These are phyloP conservation scores for Cardiocondyla obscurior DNA, from an alignment of 1,140 invertebrate genomes.

Conservation along the genomic window DNA sequence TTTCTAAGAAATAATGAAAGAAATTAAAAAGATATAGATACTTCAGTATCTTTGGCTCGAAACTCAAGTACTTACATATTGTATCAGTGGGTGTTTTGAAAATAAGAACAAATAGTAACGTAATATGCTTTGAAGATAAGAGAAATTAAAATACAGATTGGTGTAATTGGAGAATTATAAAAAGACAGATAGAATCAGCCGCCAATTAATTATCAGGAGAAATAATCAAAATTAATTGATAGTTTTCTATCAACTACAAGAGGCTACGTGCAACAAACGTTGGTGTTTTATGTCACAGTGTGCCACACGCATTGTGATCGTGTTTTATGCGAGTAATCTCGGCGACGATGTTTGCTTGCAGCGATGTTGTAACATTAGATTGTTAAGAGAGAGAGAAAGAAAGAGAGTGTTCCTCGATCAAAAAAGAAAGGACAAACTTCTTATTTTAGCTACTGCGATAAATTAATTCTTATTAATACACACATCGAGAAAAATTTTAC, in stretches of 20 bases:
- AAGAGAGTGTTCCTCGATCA: background rate
- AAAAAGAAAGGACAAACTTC: background rate
- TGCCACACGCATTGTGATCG: background rate
- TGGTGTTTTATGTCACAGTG: background rate
- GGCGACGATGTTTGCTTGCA: background rate
- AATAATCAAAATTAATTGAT: slow-evolving; percentile 43
- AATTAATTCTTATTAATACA: slow-evolving; percentile 4
- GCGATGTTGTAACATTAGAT: background rate
- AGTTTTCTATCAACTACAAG: slow-evolving; percentile 12
- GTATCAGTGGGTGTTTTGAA: background rate
- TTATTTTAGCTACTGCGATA: slow-evolving; percentile 22
- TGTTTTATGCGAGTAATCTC: slow-evolving; percentile 8
- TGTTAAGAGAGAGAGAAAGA: too few species aligned
- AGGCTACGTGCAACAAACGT: slow-evolving; percentile 17
- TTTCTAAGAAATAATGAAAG: background rate
- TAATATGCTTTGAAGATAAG: background rate
- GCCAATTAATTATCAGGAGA: background rate
- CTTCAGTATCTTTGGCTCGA: background rate
- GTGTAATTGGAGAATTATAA: background rate
- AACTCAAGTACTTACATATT: slow-evolving; percentile 6
- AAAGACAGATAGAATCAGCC: background rate
- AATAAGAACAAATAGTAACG: background rate
- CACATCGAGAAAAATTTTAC: slow-evolving; percentile 9
- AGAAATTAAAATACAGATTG: slow-evolving; percentile 17
- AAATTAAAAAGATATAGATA: background rate